Percentiles rank a stretch among this genome's conserved stretches.
Conservation (phyloP, 2,797 vertebrate genomes). For the Myotis myotis region DNA sequence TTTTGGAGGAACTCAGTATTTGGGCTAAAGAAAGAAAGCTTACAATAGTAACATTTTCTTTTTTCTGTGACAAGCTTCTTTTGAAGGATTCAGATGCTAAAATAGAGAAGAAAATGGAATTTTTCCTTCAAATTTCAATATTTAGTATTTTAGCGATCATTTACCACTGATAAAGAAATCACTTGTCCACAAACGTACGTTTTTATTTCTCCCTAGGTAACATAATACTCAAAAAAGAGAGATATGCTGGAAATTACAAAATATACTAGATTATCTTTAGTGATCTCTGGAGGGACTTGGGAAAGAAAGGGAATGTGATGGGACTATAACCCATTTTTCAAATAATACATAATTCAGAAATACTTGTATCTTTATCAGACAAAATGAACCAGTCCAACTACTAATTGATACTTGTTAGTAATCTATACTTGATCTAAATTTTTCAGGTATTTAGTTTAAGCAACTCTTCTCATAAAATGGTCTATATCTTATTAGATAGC, state of each 20-base stretch:
- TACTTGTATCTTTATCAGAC: not conserved
- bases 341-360: constrained; percentile 37
- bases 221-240: not conserved
- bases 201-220: not conserved
- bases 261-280: not conserved
- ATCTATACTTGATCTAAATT: not conserved
- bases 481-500: not conserved
- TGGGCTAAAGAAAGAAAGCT: constrained; percentile 32
- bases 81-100: constrained; percentile 32
- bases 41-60: constrained; percentile 9
- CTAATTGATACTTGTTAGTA: not conserved
- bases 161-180: constrained; percentile 11
- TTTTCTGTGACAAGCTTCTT: constrained; percentile 24
- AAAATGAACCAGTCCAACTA: constrained; percentile 45
- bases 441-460: constrained; percentile 14
- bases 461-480: not conserved
- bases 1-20: constrained; percentile 33
- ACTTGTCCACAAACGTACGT: not conserved
- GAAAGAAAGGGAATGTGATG: not conserved
- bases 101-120: not conserved
- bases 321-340: not conserved
- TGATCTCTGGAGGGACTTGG: not conserved
- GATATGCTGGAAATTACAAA: constrained; percentile 9
- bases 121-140: constrained; percentile 7
- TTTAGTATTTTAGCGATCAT: constrained; percentile 20